Percentiles rank a stretch among this genome's conserved stretches.
Conservation (phyloP, 2,888 invertebrate genomes). For the Anagyrus pseudococci region DNA sequence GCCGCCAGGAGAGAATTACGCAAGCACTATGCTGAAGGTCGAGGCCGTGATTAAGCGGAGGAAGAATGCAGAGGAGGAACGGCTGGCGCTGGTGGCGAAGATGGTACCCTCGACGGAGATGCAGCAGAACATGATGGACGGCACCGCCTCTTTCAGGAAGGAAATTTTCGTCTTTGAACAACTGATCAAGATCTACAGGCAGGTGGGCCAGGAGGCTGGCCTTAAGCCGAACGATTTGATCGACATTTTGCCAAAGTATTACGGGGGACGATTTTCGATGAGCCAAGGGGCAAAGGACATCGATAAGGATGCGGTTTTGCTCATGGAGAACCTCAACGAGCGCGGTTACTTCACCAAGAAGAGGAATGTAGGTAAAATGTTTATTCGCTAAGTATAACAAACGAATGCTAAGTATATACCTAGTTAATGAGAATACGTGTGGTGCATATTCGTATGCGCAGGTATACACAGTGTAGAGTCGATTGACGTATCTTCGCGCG, state of each 20-base stretch:
- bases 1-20: slow-evolving; percentile 70
- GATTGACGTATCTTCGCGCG: too few relatives aligned
- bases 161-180: slow-evolving; percentile 66
- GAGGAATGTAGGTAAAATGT: slow-evolving; percentile 57
- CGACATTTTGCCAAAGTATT: slow-evolving; percentile 66
- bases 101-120: slow-evolving; percentile 66
- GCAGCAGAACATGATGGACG: slow-evolving; percentile 52
- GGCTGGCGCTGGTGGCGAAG: slow-evolving; percentile 66
- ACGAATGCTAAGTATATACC: too few relatives aligned
- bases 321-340: slow-evolving; percentile 67
- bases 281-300: slow-evolving; percentile 56
- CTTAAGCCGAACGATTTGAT: slow-evolving; percentile 47
- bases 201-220: slow-evolving; percentile 58
- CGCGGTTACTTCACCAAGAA: slow-evolving; percentile 65
- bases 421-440: too few relatives aligned
- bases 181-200: slow-evolving; percentile 63
- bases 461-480: too few relatives aligned
- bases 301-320: slow-evolving; percentile 65
- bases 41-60: neutral
- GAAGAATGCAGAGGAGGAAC: too few relatives aligned
- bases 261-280: slow-evolving; percentile 64
- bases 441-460: too few relatives aligned
- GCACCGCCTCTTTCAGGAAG: slow-evolving; percentile 64
- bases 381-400: neutral
- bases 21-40: slow-evolving; percentile 66